Evolutionary conservation across 92 coral and sea anemone genomes (phyloP).

Genomic region (Meandrina meandrites): DNA sequence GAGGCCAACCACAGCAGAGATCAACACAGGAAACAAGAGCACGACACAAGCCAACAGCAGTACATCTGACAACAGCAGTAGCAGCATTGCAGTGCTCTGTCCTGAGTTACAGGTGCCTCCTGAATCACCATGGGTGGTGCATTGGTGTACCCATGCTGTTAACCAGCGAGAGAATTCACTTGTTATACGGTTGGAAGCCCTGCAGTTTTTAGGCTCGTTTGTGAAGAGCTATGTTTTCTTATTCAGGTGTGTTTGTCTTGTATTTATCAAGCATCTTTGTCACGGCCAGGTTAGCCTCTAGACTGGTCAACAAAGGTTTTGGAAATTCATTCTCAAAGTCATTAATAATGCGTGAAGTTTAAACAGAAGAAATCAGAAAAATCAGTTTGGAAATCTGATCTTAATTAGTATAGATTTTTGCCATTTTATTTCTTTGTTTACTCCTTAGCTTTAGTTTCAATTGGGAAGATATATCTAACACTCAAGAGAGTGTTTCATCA

Average conservation of each 20-base stretch:
- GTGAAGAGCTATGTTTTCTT: constrained; percentile 80
- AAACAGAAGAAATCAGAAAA: too few species aligned
- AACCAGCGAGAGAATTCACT: constrained; percentile 53
- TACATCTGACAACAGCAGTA: background rate
- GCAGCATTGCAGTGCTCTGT: background rate
- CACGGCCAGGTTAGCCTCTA: background rate
- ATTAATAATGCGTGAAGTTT: too few species aligned
- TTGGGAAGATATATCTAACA: too few species aligned
- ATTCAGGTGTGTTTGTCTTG: constrained; percentile 63
- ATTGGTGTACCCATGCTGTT: constrained; percentile 52
- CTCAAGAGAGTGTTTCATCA: too few species aligned
- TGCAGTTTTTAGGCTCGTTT: constrained; percentile 88
- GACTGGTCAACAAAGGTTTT: background rate
- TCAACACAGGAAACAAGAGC: background rate
- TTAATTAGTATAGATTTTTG: too few species aligned
- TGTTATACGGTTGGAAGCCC: constrained; percentile 79
- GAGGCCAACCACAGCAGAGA: constrained; percentile 45
- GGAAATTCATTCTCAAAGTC: too few species aligned
- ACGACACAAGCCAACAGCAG: background rate
- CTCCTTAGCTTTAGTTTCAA: too few species aligned
- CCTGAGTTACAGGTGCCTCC: constrained; percentile 31
- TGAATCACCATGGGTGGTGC: constrained; percentile 69
- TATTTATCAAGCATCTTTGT: background rate
- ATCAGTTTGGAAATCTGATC: too few species aligned
- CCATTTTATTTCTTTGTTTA: too few species aligned